A percentile compares a stretch with the other conserved stretches of the same genome.
These are phyloP conservation scores for Thalassophryne amazonica DNA, from an alignment of 2,797 vertebrate species.

Conservation along the genomic window DNA sequence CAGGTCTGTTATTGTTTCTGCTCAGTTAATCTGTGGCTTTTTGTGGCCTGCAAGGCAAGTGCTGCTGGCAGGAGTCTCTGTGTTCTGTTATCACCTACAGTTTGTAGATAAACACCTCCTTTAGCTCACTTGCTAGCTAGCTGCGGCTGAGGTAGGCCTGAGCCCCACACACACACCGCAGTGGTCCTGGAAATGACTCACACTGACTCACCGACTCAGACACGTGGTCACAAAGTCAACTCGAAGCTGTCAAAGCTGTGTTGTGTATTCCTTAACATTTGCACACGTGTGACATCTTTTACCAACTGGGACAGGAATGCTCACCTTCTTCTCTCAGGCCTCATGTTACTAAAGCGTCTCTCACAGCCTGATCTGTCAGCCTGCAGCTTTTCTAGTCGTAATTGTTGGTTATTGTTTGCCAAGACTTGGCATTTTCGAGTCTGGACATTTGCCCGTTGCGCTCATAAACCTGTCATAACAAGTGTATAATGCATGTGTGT, in stretches of 20 bases:
- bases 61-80: constrained; percentile 72
- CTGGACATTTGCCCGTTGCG: constrained; percentile 16
- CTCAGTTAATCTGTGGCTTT: constrained; percentile 78
- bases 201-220: not conserved
- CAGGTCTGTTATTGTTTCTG: constrained; percentile 81
- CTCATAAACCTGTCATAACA: constrained; percentile 32
- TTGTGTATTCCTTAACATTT: not conserved
- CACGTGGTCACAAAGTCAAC: not conserved
- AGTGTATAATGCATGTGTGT: constrained; percentile 9
- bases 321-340: not conserved
- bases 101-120: constrained; percentile 76
- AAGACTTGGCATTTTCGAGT: constrained; percentile 33
- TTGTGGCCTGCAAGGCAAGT: constrained; percentile 75
- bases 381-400: constrained; percentile 21
- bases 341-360: constrained; percentile 20
- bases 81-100: constrained; percentile 76
- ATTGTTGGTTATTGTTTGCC: constrained; percentile 25
- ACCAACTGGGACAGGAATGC: constrained; percentile 1
- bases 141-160: constrained; percentile 22
- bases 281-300: not conserved
- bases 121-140: constrained; percentile 48
- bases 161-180: not conserved
- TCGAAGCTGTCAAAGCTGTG: not conserved
- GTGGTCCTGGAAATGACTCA: not conserved
- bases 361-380: constrained; percentile 7